Evolutionary conservation across 2,797 vertebrate genomes (phyloP).

Genomic region (Crypturellus tataupa): DNA sequence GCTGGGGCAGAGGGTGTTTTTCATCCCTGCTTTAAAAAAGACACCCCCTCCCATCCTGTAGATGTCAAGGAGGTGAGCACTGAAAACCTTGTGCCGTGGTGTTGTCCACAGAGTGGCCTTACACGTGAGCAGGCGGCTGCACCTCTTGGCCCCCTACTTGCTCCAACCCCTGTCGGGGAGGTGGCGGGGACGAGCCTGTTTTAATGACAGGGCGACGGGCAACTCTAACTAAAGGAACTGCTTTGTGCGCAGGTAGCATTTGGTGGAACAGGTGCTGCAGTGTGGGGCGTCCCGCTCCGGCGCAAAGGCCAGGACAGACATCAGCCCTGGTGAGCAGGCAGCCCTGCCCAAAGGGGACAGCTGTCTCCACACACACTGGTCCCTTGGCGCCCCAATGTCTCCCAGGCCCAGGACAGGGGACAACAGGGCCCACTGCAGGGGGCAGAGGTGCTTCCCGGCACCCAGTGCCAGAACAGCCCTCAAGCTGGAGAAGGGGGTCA

Average conservation of each 20-base stretch:
- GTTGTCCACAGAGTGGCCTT: not conserved
- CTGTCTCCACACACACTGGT: too few species aligned
- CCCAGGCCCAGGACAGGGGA: not conserved
- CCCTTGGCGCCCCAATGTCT: accelerated
- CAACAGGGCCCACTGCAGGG: not conserved
- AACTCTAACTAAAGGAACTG: not conserved
- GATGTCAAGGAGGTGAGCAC: not conserved
- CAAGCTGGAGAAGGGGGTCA: not conserved
- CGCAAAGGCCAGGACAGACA: too few species aligned
- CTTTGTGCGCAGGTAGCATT: not conserved
- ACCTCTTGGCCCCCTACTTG: not conserved
- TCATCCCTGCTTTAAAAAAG: too few species aligned
- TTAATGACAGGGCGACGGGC: not conserved
- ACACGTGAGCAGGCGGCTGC: not conserved
- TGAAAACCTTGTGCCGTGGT: accelerated
- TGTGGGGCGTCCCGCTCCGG: too few species aligned
- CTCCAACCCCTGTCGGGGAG: too few species aligned
- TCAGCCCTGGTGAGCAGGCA: too few species aligned
- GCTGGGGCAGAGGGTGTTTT: too few species aligned
- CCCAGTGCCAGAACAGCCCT: not conserved
- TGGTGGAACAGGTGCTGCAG: too few species aligned
- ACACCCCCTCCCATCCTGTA: too few species aligned
- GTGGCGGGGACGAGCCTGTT: not conserved
- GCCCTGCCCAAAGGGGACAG: not conserved
- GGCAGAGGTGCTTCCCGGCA: not conserved